Percentiles rank a stretch among this genome's conserved stretches.
Conservation (phyloP, 2,888 invertebrate species). For the Formica aserva region DNA sequence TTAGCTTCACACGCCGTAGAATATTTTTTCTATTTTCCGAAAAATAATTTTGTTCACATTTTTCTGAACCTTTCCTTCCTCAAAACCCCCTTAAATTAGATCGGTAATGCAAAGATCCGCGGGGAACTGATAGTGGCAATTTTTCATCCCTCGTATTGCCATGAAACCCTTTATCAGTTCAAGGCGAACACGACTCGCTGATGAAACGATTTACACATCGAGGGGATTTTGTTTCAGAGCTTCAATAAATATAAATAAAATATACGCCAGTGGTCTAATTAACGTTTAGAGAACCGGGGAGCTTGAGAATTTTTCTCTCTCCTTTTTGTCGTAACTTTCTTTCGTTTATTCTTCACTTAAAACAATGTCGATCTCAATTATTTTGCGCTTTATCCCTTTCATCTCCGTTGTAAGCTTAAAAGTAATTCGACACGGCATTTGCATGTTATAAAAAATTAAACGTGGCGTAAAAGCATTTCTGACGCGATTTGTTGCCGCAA, state of each 20-base stretch:
- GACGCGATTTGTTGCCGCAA: background rate
- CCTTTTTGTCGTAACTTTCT: background rate
- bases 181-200: background rate
- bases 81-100: constrained; percentile 29
- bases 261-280: background rate
- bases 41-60: constrained; percentile 8
- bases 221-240: background rate
- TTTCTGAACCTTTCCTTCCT: background rate
- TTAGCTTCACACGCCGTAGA: background rate
- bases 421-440: constrained; percentile 2
- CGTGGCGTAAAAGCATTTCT: background rate
- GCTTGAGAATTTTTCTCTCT: background rate
- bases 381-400: background rate
- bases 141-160: constrained; percentile 23
- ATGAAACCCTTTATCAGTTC: background rate
- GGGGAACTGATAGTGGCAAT: background rate
- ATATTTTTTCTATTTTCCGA: background rate
- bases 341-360: constrained; percentile 1
- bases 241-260: constrained; percentile 10
- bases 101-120: constrained; percentile 23
- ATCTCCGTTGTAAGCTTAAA: background rate
- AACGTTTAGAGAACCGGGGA: background rate
- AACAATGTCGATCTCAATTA: constrained; percentile 21
- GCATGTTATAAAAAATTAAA: background rate
- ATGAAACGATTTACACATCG: constrained; percentile 11